A percentile compares a stretch with the other conserved stretches of the same genome.
phyloP scores from a whole-genome alignment of 2,797 vertebrate genomes.

The Schizopygopsis pylzovi region DNA sequence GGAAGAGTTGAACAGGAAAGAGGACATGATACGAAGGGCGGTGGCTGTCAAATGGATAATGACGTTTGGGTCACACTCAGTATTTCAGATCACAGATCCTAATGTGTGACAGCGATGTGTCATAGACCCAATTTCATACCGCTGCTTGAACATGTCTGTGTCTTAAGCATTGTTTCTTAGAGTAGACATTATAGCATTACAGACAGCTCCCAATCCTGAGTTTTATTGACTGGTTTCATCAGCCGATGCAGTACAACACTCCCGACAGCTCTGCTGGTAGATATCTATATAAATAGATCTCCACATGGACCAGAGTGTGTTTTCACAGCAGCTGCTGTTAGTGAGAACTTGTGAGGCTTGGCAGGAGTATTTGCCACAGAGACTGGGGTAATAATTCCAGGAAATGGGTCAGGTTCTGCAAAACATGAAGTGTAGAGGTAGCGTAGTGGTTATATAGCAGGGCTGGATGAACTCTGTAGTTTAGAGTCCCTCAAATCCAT shows the following conservation, averaged over 20 bases:
- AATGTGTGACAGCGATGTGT: not conserved
- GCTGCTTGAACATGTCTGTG: not conserved
- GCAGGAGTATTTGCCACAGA: constrained; percentile 11
- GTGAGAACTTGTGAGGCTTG: constrained; percentile 33
- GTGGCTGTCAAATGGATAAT: not conserved
- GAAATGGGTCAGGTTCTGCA: not conserved
- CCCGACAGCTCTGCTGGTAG: constrained; percentile 26
- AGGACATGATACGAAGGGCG: not conserved
- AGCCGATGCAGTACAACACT: not conserved
- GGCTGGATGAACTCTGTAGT: not conserved
- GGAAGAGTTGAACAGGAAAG: not conserved
- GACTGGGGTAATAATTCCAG: not conserved
- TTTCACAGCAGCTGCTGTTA: constrained; percentile 34
- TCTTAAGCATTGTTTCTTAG: not conserved
- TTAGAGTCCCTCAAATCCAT: not conserved
- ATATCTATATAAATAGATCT: constrained; percentile 42
- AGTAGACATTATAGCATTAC: not conserved
- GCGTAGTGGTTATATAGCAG: not conserved
- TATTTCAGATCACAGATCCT: not conserved
- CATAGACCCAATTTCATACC: not conserved
- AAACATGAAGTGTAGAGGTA: not conserved
- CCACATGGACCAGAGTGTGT: constrained; percentile 30
- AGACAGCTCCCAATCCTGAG: not conserved
- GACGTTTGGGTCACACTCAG: not conserved
- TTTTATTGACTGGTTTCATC: constrained; percentile 39